phyloP scores from a whole-genome alignment of 2,888 invertebrate species.

The Oscheius onirici region DNA sequence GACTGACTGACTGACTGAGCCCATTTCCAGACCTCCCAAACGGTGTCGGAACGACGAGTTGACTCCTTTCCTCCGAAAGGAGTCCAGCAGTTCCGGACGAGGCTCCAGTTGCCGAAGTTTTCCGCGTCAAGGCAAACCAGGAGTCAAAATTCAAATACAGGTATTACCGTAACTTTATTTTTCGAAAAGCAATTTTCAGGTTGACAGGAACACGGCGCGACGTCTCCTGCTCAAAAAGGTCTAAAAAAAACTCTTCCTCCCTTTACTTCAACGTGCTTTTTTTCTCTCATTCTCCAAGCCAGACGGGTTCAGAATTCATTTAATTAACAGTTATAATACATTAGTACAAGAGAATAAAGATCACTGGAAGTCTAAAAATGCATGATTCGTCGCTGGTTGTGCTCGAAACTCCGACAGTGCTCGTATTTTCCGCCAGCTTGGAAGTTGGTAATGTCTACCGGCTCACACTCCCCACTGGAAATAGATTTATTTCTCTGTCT shows the following conservation, averaged over 20 bases:
- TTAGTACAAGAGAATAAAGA: neutral
- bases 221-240: slow-evolving; percentile 21
- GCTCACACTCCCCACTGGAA: slow-evolving; percentile 67
- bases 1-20: neutral
- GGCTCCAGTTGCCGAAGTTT: slow-evolving; percentile 17
- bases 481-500: slow-evolving; percentile 11
- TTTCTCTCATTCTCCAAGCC: neutral
- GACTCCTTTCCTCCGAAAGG: slow-evolving; percentile 25
- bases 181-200: neutral
- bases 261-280: neutral
- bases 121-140: slow-evolving; percentile 1
- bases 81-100: slow-evolving; percentile 22
- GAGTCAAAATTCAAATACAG: slow-evolving; percentile 27
- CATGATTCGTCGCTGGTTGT: slow-evolving; percentile 47
- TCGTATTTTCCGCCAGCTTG: slow-evolving; percentile 46
- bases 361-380: slow-evolving; percentile 22
- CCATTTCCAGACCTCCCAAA: slow-evolving; percentile 16
- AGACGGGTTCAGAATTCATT: slow-evolving; percentile 2
- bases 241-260: slow-evolving; percentile 1
- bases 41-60: slow-evolving; percentile 12
- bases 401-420: slow-evolving; percentile 51
- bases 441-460: slow-evolving; percentile 62
- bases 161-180: neutral
- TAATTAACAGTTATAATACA: neutral
- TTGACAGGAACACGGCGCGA: slow-evolving; percentile 25